Conservation (phyloP, 2,797 vertebrate species). For the Gadopsis bispinosus region DNA sequence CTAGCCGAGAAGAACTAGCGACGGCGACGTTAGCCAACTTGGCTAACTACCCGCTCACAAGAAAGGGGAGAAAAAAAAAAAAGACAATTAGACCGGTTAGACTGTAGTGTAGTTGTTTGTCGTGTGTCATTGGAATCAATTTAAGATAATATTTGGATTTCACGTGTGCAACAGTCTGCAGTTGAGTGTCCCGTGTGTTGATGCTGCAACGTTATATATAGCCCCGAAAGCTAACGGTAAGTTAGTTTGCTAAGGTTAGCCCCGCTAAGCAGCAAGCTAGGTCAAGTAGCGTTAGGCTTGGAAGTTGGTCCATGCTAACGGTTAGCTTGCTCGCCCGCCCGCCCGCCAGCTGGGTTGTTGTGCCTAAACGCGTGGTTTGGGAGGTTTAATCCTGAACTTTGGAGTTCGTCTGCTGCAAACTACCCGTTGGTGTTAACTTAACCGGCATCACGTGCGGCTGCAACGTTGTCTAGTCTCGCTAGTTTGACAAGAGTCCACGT, state of each 20-base stretch:
- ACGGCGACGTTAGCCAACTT: constrained; percentile 62
- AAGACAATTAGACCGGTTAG: neutral
- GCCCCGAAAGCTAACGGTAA: constrained; percentile 65
- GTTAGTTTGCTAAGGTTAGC: constrained; percentile 75
- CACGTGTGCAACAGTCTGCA: constrained; percentile 53
- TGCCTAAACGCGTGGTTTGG: neutral
- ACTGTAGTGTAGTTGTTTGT: neutral
- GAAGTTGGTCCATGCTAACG: constrained; percentile 73
- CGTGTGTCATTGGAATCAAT: neutral
- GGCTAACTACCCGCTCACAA: constrained; percentile 64
- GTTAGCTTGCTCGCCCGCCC: constrained; percentile 37
- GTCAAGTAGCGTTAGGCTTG: constrained; percentile 56
- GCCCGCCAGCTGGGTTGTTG: constrained; percentile 14
- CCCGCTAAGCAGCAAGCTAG: constrained; percentile 62
- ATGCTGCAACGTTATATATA: constrained; percentile 32
- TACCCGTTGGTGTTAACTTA: constrained; percentile 26
- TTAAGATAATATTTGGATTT: constrained; percentile 3
- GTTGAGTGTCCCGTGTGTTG: constrained; percentile 28
- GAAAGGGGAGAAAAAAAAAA: neutral
- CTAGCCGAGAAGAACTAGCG: constrained; percentile 64
- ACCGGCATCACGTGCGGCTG: constrained; percentile 52
- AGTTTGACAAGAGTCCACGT: constrained; percentile 42
- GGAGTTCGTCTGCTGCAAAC: constrained; percentile 44
- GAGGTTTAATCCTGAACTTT: constrained; percentile 43
- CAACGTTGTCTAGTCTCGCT: constrained; percentile 27